phyloP scores from a whole-genome alignment of 2,113 vertebrate genomes.

The Dasyurus viverrinus region DNA sequence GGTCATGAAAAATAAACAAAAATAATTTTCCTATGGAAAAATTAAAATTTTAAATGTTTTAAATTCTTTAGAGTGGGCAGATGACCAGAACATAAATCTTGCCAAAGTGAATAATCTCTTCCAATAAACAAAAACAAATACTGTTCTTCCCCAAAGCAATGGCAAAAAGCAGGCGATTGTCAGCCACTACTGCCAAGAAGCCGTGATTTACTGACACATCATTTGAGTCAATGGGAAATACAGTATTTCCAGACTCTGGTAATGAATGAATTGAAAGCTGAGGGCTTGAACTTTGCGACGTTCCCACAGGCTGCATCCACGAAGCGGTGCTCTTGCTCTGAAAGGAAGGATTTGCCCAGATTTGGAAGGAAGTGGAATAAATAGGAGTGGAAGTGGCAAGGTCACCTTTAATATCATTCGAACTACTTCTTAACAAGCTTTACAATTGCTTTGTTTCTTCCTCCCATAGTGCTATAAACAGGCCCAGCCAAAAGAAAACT shows the following conservation, averaged over 20 bases:
- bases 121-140: slow-evolving; percentile 57
- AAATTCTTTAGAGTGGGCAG: slow-evolving; percentile 7
- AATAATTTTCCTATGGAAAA: neutral
- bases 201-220: slow-evolving; percentile 55
- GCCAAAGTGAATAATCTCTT: slow-evolving; percentile 36
- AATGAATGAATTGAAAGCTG: slow-evolving; percentile 65
- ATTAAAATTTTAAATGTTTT: neutral
- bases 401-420: slow-evolving; percentile 81
- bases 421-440: slow-evolving; percentile 81
- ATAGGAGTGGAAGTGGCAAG: slow-evolving; percentile 88
- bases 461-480: slow-evolving; percentile 87
- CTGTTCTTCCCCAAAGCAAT: slow-evolving; percentile 27
- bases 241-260: slow-evolving; percentile 60
- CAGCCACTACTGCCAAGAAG: slow-evolving; percentile 56
- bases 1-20: neutral
- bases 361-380: slow-evolving; percentile 84
- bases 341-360: slow-evolving; percentile 74
- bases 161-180: neutral
- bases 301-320: slow-evolving; percentile 76
- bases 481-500: slow-evolving; percentile 87
- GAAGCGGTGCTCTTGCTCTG: slow-evolving; percentile 63
- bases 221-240: slow-evolving; percentile 59
- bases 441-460: slow-evolving; percentile 90
- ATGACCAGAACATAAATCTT: slow-evolving; percentile 19
- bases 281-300: slow-evolving; percentile 58